These are phyloP conservation scores for Ricordea florida DNA, from an alignment of 92 coral and sea anemone genomes.

Conservation along the genomic window DNA sequence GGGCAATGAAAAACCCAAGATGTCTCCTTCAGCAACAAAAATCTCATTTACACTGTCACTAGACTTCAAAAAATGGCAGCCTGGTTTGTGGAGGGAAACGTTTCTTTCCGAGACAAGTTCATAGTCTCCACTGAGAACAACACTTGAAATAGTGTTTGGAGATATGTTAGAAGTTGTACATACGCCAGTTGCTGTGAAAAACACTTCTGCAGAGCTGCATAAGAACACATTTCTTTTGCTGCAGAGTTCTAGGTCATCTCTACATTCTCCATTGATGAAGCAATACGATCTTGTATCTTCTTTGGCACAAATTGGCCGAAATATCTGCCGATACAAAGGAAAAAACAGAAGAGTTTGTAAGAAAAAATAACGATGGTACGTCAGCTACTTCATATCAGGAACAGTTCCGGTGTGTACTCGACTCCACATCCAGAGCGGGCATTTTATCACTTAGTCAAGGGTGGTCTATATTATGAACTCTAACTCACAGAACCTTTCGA, in stretches of 20 bases:
- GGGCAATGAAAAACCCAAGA: conserved; percentile 71
- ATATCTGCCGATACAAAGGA: conserved; percentile 37
- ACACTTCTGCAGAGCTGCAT: conserved; percentile 50
- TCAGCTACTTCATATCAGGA: no score
- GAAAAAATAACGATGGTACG: no score
- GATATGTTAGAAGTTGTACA: conserved; percentile 36
- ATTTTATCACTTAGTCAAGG: no score
- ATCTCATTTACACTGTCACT: conserved; percentile 29
- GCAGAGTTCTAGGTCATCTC: conserved; percentile 33
- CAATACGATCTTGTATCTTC: conserved; percentile 45
- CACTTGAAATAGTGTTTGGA: neutral
- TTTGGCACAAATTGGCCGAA: conserved; percentile 86
- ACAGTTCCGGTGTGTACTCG: no score
- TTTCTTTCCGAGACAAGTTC: conserved; percentile 59
- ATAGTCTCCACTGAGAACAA: conserved; percentile 17
- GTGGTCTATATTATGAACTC: no score
- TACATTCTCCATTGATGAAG: conserved; percentile 43
- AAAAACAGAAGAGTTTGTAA: neutral
- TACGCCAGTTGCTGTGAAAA: conserved; percentile 56
- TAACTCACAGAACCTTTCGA: no score
- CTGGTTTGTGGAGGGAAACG: conserved; percentile 53
- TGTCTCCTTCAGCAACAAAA: conserved; percentile 64
- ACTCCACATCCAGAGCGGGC: no score
- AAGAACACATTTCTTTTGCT: conserved; percentile 7
- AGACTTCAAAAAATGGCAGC: conserved; percentile 60